Conservation (phyloP, 92 coral and sea anemone species). For the Epizoanthus illoricatus region DNA sequence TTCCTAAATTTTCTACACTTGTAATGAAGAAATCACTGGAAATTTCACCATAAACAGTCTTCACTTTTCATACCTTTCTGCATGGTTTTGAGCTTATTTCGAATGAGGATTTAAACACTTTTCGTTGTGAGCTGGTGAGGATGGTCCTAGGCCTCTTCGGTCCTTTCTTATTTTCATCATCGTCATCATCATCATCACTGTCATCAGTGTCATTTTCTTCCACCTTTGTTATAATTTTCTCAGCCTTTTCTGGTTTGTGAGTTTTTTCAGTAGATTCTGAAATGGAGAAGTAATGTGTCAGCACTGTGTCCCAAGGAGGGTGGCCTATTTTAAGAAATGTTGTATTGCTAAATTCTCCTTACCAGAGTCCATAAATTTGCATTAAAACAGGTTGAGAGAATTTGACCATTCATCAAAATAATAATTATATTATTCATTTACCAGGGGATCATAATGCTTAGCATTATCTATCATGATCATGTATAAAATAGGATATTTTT, state of each 20-base stretch:
- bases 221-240: conserved; percentile 60
- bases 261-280: conserved; percentile 34
- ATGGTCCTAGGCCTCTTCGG: conserved; percentile 97
- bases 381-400: too few species aligned
- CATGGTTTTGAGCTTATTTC: conserved; percentile 99
- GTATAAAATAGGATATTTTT: too few species aligned
- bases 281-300: background rate
- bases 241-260: conserved; percentile 43
- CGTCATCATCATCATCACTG: conserved; percentile 92
- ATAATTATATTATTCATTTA: too few species aligned
- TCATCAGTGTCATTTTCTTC: conserved; percentile 88
- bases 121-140: conserved; percentile 96
- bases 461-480: too few species aligned
- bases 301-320: background rate
- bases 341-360: too few species aligned
- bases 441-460: too few species aligned
- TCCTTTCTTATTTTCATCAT: conserved; percentile 94
- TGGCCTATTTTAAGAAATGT: too few species aligned
- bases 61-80: conserved; percentile 75
- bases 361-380: too few species aligned
- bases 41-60: background rate
- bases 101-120: conserved; percentile 97
- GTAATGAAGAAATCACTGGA: too few species aligned
- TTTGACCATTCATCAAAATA: too few species aligned
- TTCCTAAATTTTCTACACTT: too few species aligned